Evolutionary conservation across 2,888 invertebrate genomes (phyloP).

Genomic region (Drosophila glabriapex): DNA sequence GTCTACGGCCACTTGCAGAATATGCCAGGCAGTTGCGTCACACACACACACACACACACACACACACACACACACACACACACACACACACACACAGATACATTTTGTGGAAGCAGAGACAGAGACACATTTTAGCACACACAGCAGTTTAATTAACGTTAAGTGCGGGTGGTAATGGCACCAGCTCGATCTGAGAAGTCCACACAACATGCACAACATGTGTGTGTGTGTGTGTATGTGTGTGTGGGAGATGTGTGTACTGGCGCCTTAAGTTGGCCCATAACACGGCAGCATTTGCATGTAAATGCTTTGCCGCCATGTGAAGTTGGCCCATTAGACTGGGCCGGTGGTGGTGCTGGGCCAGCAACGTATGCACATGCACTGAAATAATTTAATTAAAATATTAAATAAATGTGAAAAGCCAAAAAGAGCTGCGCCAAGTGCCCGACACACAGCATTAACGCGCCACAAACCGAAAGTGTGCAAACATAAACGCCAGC

Average conservation of each 20-base stretch:
- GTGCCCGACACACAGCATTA: conserved; percentile 33
- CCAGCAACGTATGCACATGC: conserved; percentile 56
- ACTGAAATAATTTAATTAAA: conserved; percentile 79
- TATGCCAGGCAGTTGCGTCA: conserved; percentile 26
- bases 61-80: conserved; percentile 19
- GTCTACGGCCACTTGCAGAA: conserved; percentile 53
- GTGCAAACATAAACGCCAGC: conserved; percentile 37
- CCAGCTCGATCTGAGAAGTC: conserved; percentile 58
- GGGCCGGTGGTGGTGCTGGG: conserved; percentile 4
- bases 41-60: conserved; percentile 17
- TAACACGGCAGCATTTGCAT: conserved; percentile 70
- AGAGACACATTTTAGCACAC: conserved; percentile 76
- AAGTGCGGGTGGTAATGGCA: conserved; percentile 78
- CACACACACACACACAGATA: conserved; percentile 26
- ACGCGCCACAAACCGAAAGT: conserved; percentile 39
- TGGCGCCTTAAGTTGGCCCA: conserved; percentile 45
- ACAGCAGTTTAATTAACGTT: conserved; percentile 81
- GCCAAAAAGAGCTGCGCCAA: conserved; percentile 52
- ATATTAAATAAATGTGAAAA: conserved; percentile 75
- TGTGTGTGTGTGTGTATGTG: conserved; percentile 4
- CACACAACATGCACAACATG: conserved; percentile 29
- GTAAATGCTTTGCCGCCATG: conserved; percentile 66
- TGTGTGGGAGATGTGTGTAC: not conserved
- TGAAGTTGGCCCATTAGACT: conserved; percentile 75
- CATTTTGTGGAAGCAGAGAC: conserved; percentile 12